These are phyloP conservation scores for Cephus spinipes DNA, from an alignment of 2,888 invertebrate species.

Conservation along the genomic window DNA sequence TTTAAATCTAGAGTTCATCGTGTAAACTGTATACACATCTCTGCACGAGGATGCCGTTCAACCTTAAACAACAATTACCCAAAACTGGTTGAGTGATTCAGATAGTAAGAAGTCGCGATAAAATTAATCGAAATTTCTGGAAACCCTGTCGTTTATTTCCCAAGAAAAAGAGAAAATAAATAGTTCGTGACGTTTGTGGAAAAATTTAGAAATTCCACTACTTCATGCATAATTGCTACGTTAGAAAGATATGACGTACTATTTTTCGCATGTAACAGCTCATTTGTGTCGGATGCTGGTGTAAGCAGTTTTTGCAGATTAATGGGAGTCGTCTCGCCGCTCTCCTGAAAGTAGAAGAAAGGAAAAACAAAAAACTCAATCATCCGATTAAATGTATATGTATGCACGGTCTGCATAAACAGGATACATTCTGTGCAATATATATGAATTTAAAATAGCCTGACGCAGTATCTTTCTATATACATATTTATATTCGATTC, in stretches of 20 bases:
- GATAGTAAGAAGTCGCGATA: not conserved
- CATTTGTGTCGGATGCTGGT: constrained; percentile 85
- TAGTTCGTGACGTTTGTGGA: not conserved
- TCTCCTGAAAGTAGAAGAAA: constrained; percentile 58
- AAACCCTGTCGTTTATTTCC: not conserved
- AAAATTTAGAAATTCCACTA: not conserved
- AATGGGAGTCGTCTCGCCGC: constrained; percentile 75
- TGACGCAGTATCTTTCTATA: constrained; percentile 27
- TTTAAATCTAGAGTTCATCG: constrained; percentile 11
- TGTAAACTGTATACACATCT: not conserved
- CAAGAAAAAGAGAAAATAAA: not conserved
- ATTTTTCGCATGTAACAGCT: constrained; percentile 80
- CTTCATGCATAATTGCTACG: not conserved
- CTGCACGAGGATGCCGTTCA: not conserved
- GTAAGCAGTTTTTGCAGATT: constrained; percentile 90
- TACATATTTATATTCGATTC: not conserved
- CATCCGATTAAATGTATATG: constrained; percentile 11
- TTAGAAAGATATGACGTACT: constrained; percentile 65
- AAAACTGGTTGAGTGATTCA: not conserved
- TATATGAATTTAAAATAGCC: constrained; percentile 22
- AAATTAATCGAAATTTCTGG: not conserved
- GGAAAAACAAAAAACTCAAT: constrained; percentile 7
- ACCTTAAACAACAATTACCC: not conserved
- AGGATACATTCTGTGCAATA: constrained; percentile 26
- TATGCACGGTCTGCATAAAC: constrained; percentile 20